phyloP scores from a whole-genome alignment of 2,888 invertebrate species.

The Drosophila atripex region DNA sequence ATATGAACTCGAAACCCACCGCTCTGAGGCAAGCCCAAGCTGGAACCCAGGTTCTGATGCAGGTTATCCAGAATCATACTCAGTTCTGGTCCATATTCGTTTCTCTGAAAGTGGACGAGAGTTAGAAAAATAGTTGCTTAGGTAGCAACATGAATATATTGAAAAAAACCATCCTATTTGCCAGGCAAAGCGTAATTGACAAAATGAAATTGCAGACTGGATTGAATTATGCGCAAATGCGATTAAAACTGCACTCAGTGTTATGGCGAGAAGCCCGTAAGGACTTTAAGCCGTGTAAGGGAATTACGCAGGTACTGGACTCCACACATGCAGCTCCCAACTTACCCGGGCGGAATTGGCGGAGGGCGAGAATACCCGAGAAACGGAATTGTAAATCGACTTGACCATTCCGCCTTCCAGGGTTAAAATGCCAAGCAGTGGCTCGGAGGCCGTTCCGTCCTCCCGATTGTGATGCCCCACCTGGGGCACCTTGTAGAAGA shows the following conservation, averaged over 20 bases:
- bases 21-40: conserved; percentile 83
- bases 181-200: conserved; percentile 62
- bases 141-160: conserved; percentile 5
- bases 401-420: conserved; percentile 84
- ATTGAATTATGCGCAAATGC: conserved; percentile 75
- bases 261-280: conserved; percentile 45
- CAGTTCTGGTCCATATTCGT: conserved; percentile 83
- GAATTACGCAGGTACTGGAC: conserved; percentile 38
- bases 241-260: conserved; percentile 58
- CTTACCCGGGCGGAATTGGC: conserved; percentile 77
- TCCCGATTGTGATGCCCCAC: conserved; percentile 58
- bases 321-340: conserved; percentile 35
- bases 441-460: conserved; percentile 51
- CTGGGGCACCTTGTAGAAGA: conserved; percentile 84
- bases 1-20: conserved; percentile 51
- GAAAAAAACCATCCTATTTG: conserved; percentile 48
- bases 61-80: conserved; percentile 83
- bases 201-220: conserved; percentile 67
- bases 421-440: conserved; percentile 83
- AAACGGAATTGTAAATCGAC: conserved; percentile 84
- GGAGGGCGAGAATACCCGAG: conserved; percentile 83
- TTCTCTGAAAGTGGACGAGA: conserved; percentile 63
- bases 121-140: conserved; percentile 2
- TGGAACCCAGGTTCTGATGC: conserved; percentile 82
- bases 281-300: conserved; percentile 59